Evolutionary conservation across 2,797 vertebrate species (phyloP), one percentile per base, ranked within the genome.

Genomic region (Notoglanidium macrostoma): DNA sequence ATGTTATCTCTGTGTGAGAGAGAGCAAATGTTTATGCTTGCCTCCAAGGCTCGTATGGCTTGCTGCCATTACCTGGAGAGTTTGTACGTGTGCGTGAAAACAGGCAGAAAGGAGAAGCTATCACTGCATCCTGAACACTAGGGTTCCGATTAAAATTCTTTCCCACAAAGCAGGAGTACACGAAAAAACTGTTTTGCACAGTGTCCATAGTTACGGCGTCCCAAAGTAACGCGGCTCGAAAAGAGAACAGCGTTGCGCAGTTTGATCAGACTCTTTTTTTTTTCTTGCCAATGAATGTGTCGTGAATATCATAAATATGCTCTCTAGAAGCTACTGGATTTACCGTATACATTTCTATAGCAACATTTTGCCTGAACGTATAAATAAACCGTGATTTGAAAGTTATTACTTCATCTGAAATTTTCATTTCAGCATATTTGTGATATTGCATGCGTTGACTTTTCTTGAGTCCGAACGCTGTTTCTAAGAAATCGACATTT

Each of bases 1-100:
- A 87, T 90, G 89, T 92, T 86, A 84, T 84, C 83, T 85, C 72
- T 80, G 79, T 63, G 68, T 32, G 54, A 7, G 78, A 35, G 70
- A 54, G 57, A 61, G 78, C 51, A 54, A 81, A 81, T 72, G 87
- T 63, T 84, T 72, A 82, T 63, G 44, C 44, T 70, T 23, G 44
- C 85, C 74, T 85, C 67, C 63, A 49, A 85, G 86, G 82, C 67
- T 68, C 78, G 83, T 72, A 84, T 61, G 83, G 67, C 40, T 85
- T 74, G 17, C 65, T 63, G 84, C 57, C 70, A 85, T 85, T 85
- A 85, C 84, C 83, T 85, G 83, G 44, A 83, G 61, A 83, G 80
- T 49, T 83, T 67, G 80, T 83, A 68, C 1, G 68, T 86, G 74
- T 79, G 74, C 44, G 70, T 61, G 73, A 67, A 78, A 86, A 78